A percentile compares a stretch with the other conserved stretches of the same genome.
These are phyloP conservation scores for Diaphora mendica DNA, from an alignment of 2,888 invertebrate species.

Conservation along the genomic window DNA sequence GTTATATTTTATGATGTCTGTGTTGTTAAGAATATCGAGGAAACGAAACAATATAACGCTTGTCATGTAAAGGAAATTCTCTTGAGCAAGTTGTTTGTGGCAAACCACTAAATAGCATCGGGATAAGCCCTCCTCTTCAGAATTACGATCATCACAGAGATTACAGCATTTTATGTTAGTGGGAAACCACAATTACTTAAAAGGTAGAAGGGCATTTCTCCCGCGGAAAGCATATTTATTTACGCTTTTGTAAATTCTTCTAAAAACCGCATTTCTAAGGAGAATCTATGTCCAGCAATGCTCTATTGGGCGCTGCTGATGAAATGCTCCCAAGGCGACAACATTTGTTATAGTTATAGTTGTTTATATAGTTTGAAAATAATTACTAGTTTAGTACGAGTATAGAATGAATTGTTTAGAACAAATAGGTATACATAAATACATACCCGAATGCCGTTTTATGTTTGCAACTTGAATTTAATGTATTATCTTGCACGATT, in stretches of 20 bases:
- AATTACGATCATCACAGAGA: conserved; percentile 61
- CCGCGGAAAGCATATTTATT: conserved; percentile 7
- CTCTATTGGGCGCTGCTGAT: no score
- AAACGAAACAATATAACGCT: conserved; percentile 52
- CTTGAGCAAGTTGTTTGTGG: conserved; percentile 67
- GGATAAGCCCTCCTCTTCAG: conserved; percentile 55
- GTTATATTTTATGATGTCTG: conserved; percentile 47
- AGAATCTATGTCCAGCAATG: no score
- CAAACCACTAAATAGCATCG: conserved; percentile 69
- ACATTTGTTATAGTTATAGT: no score
- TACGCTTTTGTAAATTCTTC: background rate
- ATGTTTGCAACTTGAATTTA: conserved; percentile 29
- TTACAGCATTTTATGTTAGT: conserved; percentile 61
- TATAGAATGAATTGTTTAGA: background rate
- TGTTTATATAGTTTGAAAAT: background rate
- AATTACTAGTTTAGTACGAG: no score
- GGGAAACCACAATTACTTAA: conserved; percentile 58
- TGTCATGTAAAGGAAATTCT: conserved; percentile 68
- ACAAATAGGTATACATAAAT: background rate
- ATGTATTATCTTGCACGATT: conserved; percentile 55
- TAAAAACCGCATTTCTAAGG: background rate
- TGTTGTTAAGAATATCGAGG: conserved; percentile 37
- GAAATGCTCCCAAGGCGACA: no score
- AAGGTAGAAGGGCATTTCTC: conserved; percentile 46
- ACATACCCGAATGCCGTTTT: background rate